Percentiles rank a stretch among this genome's conserved stretches.
These are phyloP conservation scores for Mastigias papua DNA, from an alignment of 30 jellyfish, hydroid and myxozoan species.

Conservation along the genomic window DNA sequence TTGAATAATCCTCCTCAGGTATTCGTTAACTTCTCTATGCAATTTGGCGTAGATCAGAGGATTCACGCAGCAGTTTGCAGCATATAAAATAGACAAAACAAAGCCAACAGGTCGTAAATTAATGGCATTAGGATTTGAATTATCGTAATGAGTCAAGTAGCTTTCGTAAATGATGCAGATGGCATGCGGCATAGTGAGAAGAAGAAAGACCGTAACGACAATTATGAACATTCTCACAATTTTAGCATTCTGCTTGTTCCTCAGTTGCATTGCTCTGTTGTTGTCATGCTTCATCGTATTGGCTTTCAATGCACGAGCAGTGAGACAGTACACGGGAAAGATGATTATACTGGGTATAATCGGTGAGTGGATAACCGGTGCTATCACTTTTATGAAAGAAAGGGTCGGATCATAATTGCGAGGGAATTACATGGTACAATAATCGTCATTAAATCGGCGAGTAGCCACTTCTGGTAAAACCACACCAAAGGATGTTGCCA, in stretches of 20 bases:
- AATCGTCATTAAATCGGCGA: not conserved
- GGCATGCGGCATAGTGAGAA: slow-evolving; percentile 51
- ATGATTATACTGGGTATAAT: slow-evolving; percentile 29
- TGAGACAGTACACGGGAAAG: slow-evolving; percentile 10
- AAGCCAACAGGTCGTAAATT: too few species aligned
- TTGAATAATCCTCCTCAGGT: too few species aligned
- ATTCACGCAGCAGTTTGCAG: too few species aligned
- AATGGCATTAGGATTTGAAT: not conserved
- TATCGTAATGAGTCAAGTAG: not conserved
- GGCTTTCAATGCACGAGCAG: slow-evolving; percentile 32
- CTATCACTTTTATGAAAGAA: not conserved
- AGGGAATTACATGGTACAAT: not conserved
- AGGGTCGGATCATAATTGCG: not conserved
- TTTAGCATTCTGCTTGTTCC: slow-evolving; percentile 26
- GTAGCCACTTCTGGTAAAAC: slow-evolving; percentile 1
- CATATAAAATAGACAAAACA: too few species aligned
- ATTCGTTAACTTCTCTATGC: too few species aligned
- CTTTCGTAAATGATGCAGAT: not conserved
- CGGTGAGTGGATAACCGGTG: not conserved
- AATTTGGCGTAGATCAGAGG: too few species aligned
- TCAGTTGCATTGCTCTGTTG: slow-evolving; percentile 31
- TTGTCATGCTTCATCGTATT: slow-evolving; percentile 32
- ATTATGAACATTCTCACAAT: slow-evolving; percentile 47
- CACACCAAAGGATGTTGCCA: slow-evolving; percentile 2
- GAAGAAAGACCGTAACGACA: slow-evolving; percentile 15